Evolutionary conservation across 2,113 vertebrate genomes (phyloP), one percentile per base, ranked within the genome.

Genomic region (Hucho hucho): DNA sequence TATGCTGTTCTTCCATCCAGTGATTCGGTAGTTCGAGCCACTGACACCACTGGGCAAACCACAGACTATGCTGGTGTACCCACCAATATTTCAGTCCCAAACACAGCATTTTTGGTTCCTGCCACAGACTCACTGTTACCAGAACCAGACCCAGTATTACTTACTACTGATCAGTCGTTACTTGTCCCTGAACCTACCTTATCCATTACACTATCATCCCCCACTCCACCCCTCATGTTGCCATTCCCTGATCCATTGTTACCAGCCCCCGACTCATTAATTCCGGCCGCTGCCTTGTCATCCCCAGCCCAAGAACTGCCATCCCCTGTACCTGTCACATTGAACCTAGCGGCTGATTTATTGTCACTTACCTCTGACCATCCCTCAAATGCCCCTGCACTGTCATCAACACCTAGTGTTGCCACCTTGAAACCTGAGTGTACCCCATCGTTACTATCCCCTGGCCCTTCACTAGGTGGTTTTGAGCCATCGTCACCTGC

Each of bases 401-500:
- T 69, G 37, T 69, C 67, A 29, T 69, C 43, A 69, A 73, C 76
- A 16, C 65, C 78, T 26, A 80, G 76, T n/a, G 20, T 56, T 0
- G 43, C 32, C 4, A n/a, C 65, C 0, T 5, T 49, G 0, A 86
- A 77, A 66, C 29, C 46, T 2, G 74, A 18, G 3, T 18, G 13
- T 20, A 20, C 81, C 12, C 64, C 74, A 11, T 29, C 71, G 4
- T 85, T 89, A 0, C 72, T 74, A 6, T 84, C 86, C 16, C 66
- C 87, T 0, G 86, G 84, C 24, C 88, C 83, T 70, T 84, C 81
- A 0, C 76, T 79, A 1, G 86, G 89, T 16, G 64, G 70, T 43
- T 91, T 89, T 79, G 87, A 88, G 43, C 59, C 85, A 11, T 68
- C 89, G 68, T 91, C 87, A 0, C 87, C 83, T 0, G 47, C 77